phyloP scores from a whole-genome alignment of 1,140 invertebrate genomes.

The Drosophila willistoni region DNA sequence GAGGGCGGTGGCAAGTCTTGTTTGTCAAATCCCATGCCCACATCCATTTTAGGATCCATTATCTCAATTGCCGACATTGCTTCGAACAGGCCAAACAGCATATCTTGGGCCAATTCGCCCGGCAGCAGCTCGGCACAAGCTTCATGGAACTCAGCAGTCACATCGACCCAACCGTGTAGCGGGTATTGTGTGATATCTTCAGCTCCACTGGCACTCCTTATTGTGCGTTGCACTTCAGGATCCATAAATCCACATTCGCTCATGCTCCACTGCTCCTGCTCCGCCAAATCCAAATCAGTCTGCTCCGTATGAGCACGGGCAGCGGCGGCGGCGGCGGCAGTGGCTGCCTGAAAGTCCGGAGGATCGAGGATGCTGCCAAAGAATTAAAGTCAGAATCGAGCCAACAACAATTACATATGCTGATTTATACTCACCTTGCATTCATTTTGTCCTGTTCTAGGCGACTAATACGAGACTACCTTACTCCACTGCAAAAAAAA shows the following conservation, averaged over 20 bases:
- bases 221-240: conserved; percentile 64
- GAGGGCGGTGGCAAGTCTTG: conserved; percentile 93
- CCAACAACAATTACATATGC: background rate
- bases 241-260: conserved; percentile 67
- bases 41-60: conserved; percentile 99
- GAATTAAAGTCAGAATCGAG: background rate
- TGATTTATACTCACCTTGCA: background rate
- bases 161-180: conserved; percentile 87
- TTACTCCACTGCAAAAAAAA: background rate
- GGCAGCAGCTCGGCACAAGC: conserved; percentile 90
- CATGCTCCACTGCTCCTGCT: conserved; percentile 25
- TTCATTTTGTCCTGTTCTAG: background rate
- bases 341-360: conserved; percentile 66
- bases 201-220: conserved; percentile 57
- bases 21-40: conserved; percentile 97
- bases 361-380: conserved; percentile 43
- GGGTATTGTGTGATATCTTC: conserved; percentile 77
- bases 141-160: conserved; percentile 89
- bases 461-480: too few species aligned
- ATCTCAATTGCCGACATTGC: conserved; percentile 99
- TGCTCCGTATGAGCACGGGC: conserved; percentile 55
- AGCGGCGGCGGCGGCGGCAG: conserved; percentile 63
- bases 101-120: conserved; percentile 95
- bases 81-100: conserved; percentile 97
- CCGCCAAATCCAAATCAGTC: conserved; percentile 31